phyloP scores from a whole-genome alignment of 2,888 invertebrate genomes.

The Acanthosepion esculentum region DNA sequence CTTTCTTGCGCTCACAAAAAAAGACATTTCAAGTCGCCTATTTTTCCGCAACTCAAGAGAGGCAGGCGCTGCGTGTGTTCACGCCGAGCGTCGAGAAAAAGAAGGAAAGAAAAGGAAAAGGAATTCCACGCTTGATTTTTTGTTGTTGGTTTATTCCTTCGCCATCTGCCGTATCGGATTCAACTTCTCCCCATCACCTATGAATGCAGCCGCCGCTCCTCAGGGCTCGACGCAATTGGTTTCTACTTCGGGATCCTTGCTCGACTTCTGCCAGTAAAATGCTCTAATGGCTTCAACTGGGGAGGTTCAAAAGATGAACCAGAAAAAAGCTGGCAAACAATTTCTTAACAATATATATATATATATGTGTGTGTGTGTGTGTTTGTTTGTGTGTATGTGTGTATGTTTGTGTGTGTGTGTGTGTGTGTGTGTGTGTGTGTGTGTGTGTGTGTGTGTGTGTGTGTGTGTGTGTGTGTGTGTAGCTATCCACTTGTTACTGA shows the following conservation, averaged over 20 bases:
- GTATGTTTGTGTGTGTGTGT: not conserved
- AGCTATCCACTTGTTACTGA: not conserved
- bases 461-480: not conserved
- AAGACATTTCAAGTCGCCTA: not conserved
- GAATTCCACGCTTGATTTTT: not conserved
- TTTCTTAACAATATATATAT: not conserved
- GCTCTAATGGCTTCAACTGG: conserved; percentile 5
- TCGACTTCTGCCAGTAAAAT: not conserved
- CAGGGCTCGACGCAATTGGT: not conserved
- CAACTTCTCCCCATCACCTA: not conserved
- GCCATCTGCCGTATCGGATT: not conserved
- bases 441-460: not conserved
- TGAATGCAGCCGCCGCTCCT: not conserved
- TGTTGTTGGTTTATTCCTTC: not conserved
- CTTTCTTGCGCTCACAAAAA: not conserved
- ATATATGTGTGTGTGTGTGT: not conserved
- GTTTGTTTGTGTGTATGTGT: not conserved
- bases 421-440: not conserved
- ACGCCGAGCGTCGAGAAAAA: not conserved
- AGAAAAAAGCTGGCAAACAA: not conserved
- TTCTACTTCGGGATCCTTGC: conserved; percentile 17
- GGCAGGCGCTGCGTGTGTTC: conserved; percentile 4
- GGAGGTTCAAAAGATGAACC: not conserved
- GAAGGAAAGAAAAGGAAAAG: not conserved
- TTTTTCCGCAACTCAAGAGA: not conserved